Base-by-base conservation (phyloP, 2,113 vertebrate species). In the Sander lucioperca region DNA sequence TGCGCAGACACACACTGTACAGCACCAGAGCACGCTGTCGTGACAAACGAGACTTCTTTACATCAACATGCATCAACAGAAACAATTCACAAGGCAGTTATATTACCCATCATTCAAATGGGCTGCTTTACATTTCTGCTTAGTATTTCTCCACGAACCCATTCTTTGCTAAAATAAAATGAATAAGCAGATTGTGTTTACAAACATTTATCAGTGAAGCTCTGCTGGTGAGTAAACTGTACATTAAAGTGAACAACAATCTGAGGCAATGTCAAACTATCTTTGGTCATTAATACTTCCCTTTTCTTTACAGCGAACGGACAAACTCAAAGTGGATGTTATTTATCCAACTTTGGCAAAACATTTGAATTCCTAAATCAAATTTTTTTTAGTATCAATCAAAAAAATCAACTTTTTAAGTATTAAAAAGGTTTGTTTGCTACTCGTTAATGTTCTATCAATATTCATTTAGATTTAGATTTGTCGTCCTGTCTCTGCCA, bases 11-110 rank as follows among this genome's bases (percentile, higher is more conserved):
- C 70, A 57, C 64, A 56, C 27, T 14, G 59, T 39, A 36, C 33
- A 33, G 63, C 61, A 71, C 12, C 50, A 56, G 39, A 68, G 53
- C 33, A 23, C 23, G 4, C 14, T 3, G 30, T 19, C n/a, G 23
- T 53, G 56, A 86, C 79, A 5, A 68, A 77, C 19, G 61, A 86
- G 33, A 66, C 68, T 25, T 63, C 57, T 82, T 54, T 19, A 82
- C 58, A 84, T 81, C 47, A 81, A 84, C 78, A 88, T 90, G 82
- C 77, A 74, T 87, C 62, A 86, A 85, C 77, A 74, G 59, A 84
- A 51, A 77, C 77, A 47, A 79, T 77, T 83, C 77, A 85, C 83
- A 64, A 76, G 74, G 72, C 88, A 76, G 65, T 77, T 77, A 43
- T 80, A 82, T 70, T 51, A 79, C 21, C 62, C 61, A 82, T 89